A percentile compares a stretch with the other conserved stretches of the same genome.
These are phyloP conservation scores for Acomys russatus DNA, from an alignment of 2,797 vertebrate species.

Conservation along the genomic window DNA sequence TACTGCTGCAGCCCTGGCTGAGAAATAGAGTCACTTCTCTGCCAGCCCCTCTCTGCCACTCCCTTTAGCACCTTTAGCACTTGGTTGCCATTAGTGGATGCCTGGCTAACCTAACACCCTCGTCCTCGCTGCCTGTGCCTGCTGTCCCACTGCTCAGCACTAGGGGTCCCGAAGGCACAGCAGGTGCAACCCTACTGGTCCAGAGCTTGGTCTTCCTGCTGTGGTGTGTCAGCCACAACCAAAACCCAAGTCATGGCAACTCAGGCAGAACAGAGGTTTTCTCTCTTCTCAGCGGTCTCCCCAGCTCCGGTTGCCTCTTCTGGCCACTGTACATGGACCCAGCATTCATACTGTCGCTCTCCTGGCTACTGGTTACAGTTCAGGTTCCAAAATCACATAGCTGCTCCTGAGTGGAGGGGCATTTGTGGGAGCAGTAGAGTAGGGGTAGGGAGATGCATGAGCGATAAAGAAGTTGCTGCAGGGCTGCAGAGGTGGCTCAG, in stretches of 20 bases:
- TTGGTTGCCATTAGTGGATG: background rate
- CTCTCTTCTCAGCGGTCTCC: too few species aligned
- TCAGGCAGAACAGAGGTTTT: background rate
- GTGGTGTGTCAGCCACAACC: background rate
- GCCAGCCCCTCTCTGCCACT: background rate
- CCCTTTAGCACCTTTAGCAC: background rate
- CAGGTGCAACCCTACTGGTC: background rate
- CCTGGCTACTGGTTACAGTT: background rate
- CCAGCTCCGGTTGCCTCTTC: background rate
- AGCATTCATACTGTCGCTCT: background rate
- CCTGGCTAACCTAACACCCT: rapidly evolving
- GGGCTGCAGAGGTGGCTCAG: too few species aligned
- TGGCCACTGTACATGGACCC: background rate
- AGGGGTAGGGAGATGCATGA: background rate
- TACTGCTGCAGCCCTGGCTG: background rate
- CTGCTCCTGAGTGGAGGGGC: background rate
- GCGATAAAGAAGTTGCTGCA: background rate
- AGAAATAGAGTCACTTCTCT: background rate
- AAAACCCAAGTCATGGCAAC: background rate
- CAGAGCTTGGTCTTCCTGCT: background rate
- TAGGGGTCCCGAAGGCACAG: background rate
- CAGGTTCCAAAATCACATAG: background rate
- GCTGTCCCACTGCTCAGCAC: background rate
- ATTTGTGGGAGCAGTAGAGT: background rate
- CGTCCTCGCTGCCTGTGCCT: background rate